Evolutionary conservation across 2,113 vertebrate species (phyloP), one percentile per base, ranked within the genome.

Genomic region (Pterocles gutturalis): DNA sequence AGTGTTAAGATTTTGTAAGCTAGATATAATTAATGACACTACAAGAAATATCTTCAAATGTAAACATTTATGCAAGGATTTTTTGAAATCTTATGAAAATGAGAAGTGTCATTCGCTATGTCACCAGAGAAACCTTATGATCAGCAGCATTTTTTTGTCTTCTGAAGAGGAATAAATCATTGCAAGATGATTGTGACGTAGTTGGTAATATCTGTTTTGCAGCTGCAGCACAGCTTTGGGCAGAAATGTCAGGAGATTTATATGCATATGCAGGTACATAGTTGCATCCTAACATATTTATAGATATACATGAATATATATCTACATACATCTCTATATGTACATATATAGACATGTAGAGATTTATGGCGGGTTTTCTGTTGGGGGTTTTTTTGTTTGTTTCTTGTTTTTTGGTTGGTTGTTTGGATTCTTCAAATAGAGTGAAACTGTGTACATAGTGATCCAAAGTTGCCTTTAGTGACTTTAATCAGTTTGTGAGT

Each of bases 271-370:
- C 10, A 81, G 22, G 61, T 34, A 24, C 4, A 2, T 25, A 38
- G 5, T 4, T 21, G 1, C 8, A 24, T 31, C 25, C 3, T 18
- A 31, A 14, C 2, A 16, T 31, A 24, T 41, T 18, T 15, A 5
- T 28, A 69, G 12, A 19, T 24, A 22, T 46, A 34, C 3, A 8
- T 36, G 3, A 25, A 34, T 38, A 36, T 10, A 19, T 19, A 17
- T 6, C 6, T 34, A 36, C 1, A 10, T 29, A 3, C 17, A 25
- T 55, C 33, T 48, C 22, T 58, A 28, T 58, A 48, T 6, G 46
- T 8, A 64, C 4, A 25, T 26, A 10, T 26, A 45, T 4, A 54
- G 7, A 45, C 3, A 34, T 22, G 14, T 36, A 41, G 19, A 45
- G 3, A 18, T 71, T 29, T 25, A 25, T 9, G 26, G 24, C 7